These are phyloP conservation scores for Channa argus DNA, from an alignment of 2,113 vertebrate genomes.

Conservation along the genomic window DNA sequence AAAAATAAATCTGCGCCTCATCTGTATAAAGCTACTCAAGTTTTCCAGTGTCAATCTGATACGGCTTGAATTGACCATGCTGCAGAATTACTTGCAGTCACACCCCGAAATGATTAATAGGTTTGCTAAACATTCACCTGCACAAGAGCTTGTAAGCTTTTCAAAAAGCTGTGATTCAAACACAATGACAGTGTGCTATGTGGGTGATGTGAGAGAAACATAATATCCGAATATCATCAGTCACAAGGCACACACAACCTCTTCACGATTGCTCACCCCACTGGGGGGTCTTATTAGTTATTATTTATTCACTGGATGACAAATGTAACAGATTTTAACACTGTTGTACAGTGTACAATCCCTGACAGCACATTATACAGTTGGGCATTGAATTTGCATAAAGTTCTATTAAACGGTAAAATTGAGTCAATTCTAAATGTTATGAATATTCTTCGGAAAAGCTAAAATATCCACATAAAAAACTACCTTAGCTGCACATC, in stretches of 20 bases:
- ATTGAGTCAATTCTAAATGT: not conserved
- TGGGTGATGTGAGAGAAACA: constrained; percentile 1
- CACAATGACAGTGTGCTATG: not conserved
- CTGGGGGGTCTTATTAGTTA: not conserved
- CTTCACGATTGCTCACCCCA: too few species aligned
- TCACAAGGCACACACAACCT: too few species aligned
- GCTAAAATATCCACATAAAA: not conserved
- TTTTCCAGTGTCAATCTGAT: not conserved
- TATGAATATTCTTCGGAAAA: not conserved
- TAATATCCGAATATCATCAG: not conserved
- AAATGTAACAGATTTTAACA: not conserved
- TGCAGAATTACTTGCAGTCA: constrained; percentile 13
- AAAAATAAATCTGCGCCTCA: not conserved
- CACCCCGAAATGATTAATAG: constrained; percentile 8
- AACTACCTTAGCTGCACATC: not conserved
- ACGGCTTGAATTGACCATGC: not conserved
- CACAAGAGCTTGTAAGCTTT: not conserved
- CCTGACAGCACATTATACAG: not conserved
- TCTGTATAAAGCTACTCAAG: not conserved
- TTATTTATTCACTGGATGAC: not conserved
- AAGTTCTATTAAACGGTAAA: not conserved
- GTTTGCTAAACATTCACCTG: not conserved
- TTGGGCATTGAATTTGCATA: not conserved
- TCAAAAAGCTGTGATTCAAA: constrained; percentile 5
- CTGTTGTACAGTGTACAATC: not conserved